phyloP scores from a whole-genome alignment of 2,113 vertebrate genomes.

The Podarcis cretensis region DNA sequence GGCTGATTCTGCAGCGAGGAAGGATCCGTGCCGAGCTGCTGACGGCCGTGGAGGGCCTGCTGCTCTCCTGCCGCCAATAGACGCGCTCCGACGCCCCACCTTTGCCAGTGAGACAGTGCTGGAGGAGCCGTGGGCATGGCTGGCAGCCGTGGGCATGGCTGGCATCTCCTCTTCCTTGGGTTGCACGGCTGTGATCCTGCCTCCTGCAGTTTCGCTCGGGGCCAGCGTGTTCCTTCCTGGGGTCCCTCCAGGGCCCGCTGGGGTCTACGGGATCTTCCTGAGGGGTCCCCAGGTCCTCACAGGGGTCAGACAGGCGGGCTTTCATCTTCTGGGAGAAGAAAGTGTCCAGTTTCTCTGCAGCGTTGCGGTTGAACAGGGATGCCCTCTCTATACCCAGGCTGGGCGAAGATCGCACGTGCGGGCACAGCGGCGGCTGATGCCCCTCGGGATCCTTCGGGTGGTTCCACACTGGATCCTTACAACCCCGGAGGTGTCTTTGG shows the following conservation, averaged over 20 bases:
- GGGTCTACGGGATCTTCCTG: neutral
- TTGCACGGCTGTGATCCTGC: neutral
- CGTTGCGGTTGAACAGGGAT: constrained; percentile 16
- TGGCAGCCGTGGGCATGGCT: too few relatives aligned
- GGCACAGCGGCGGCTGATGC: neutral
- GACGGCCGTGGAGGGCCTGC: neutral
- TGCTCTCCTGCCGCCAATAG: neutral
- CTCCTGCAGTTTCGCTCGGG: neutral
- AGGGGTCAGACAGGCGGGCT: neutral
- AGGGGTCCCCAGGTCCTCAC: neutral
- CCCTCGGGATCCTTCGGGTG: accelerated
- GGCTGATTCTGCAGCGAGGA: neutral
- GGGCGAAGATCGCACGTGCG: neutral
- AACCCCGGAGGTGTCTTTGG: neutral
- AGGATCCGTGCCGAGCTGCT: neutral
- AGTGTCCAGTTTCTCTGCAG: neutral
- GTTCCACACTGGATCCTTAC: neutral
- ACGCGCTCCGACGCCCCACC: neutral
- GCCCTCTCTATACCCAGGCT: neutral
- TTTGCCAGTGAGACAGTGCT: neutral
- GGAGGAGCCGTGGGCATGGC: neutral
- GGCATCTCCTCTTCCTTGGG: neutral
- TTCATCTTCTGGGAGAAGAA: constrained; percentile 8
- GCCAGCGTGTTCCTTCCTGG: neutral
- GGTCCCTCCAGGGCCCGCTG: neutral